Conservation (phyloP, 1,140 invertebrate genomes). For the Heterodera schachtii region DNA sequence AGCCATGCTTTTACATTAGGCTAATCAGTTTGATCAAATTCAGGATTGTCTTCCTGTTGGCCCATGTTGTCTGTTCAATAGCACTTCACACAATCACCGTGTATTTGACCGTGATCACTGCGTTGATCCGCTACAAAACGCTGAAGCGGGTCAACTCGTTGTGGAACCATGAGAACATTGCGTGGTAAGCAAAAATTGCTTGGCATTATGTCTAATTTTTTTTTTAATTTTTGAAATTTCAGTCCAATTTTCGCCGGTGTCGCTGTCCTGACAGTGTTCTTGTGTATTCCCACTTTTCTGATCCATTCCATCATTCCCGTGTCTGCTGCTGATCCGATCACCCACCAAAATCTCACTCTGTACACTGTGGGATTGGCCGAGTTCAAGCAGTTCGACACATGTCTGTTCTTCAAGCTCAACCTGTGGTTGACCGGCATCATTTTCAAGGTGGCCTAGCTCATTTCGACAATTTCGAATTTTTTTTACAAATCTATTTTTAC, state of each 20-base stretch:
- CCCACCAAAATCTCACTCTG: slow-evolving; percentile 23
- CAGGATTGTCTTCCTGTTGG: slow-evolving; percentile 48
- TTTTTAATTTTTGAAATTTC: slow-evolving; percentile 14
- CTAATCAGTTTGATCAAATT: background rate
- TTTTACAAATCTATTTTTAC: no score
- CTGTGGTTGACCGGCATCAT: slow-evolving; percentile 55
- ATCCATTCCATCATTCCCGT: slow-evolving; percentile 55
- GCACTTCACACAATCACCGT: slow-evolving; percentile 57
- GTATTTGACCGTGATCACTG: slow-evolving; percentile 52
- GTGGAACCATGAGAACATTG: slow-evolving; percentile 54
- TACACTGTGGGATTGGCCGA: slow-evolving; percentile 59
- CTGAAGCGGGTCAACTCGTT: slow-evolving; percentile 48
- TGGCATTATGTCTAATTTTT: background rate
- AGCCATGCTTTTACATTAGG: no score
- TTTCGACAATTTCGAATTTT: no score
- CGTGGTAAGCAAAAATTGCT: slow-evolving; percentile 35
- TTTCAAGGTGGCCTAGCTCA: slow-evolving; percentile 39
- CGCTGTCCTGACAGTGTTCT: slow-evolving; percentile 37
- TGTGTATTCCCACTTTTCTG: slow-evolving; percentile 55
- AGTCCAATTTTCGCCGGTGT: slow-evolving; percentile 54
- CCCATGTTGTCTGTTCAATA: slow-evolving; percentile 51
- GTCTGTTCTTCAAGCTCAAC: slow-evolving; percentile 55
- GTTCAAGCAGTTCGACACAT: slow-evolving; percentile 50
- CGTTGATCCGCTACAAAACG: slow-evolving; percentile 57
- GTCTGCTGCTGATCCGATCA: slow-evolving; percentile 18